Evolutionary conservation across 2,888 invertebrate species (phyloP), one percentile per base, ranked within the genome.

Genomic region (Callyntrura sp.): DNA sequence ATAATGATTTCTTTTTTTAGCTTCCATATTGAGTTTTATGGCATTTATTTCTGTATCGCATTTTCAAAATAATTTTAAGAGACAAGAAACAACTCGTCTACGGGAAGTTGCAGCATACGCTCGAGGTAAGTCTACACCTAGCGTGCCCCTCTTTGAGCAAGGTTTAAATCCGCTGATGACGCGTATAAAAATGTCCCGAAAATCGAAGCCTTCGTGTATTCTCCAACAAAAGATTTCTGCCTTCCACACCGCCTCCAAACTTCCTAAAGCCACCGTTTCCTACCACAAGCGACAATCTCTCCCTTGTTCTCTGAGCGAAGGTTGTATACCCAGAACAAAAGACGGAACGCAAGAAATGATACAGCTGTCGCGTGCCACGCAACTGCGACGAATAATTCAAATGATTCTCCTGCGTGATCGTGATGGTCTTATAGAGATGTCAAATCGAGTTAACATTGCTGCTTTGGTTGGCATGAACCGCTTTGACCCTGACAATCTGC

Each of bases 401-500:
- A 83, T 91, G 60, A 85, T 91, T 48, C 83, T 91, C 14, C 20
- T 89, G 0, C 43, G 91, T 5, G 91, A 91, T 73, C 43, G 91
- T 25, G 57, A 84, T 25, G 91, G 91, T n/a, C 84, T 91, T 12
- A 25, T 90, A 1, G 84, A 83, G 57, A 90, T 91, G 91, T 85
- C 89, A 0, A 73, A 85, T 5, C 55, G 85, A 45, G 88, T 91
- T 8, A 91, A 91, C 25, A 82, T 91, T 55, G 85, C 88, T n/a
- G 91, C 85, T 0, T 51, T 91, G 17, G 57, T 86, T 14, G 90
- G 88, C 20, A 70, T 91, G 84, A 83, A 89, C 23, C 51, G 82
- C 8, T 91, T 91, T 57, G 91, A 91, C 57, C 91, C 91, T 9
- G 91, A 91, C 45, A 91, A 91, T 79, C 81, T 91, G 0, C 91